phyloP scores from a whole-genome alignment of 2,888 invertebrate species.

The Sicus ferrugineus region DNA sequence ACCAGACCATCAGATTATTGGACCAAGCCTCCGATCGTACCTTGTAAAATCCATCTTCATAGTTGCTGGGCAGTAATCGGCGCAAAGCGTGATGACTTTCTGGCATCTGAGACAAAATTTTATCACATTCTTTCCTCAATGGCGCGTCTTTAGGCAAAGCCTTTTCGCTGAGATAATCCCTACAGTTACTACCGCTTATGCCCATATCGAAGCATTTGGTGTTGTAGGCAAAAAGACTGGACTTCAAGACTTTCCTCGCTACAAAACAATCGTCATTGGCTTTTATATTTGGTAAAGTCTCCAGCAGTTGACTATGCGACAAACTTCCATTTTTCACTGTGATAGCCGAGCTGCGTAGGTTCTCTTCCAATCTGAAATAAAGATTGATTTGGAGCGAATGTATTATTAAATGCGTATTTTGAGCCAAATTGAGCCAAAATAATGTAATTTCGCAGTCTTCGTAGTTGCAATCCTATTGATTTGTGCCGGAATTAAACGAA shows the following conservation, averaged over 20 bases:
- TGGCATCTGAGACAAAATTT: conserved; percentile 55
- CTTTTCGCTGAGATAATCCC: conserved; percentile 67
- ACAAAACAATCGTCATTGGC: conserved; percentile 52
- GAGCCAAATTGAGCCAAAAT: too few species aligned
- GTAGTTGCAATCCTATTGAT: too few species aligned
- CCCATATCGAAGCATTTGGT: conserved; percentile 50
- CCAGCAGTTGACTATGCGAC: conserved; percentile 59
- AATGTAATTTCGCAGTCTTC: too few species aligned
- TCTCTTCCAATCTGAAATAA: conserved; percentile 54
- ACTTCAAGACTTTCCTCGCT: conserved; percentile 58
- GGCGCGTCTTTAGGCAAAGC: conserved; percentile 68
- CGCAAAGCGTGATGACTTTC: conserved; percentile 55
- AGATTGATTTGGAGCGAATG: not conserved
- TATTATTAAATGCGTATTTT: too few species aligned
- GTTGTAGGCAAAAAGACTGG: conserved; percentile 55
- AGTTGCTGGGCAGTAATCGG: conserved; percentile 55
- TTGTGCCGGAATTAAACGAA: too few species aligned
- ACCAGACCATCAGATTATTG: not conserved
- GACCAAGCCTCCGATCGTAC: conserved; percentile 40
- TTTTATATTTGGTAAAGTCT: conserved; percentile 54
- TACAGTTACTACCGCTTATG: conserved; percentile 70
- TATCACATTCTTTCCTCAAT: conserved; percentile 67
- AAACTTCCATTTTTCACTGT: conserved; percentile 57
- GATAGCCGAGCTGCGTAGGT: conserved; percentile 51
- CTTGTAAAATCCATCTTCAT: conserved; percentile 58